Conservation (phyloP, 2,113 vertebrate genomes). For the Benitochromis conjunctus region DNA sequence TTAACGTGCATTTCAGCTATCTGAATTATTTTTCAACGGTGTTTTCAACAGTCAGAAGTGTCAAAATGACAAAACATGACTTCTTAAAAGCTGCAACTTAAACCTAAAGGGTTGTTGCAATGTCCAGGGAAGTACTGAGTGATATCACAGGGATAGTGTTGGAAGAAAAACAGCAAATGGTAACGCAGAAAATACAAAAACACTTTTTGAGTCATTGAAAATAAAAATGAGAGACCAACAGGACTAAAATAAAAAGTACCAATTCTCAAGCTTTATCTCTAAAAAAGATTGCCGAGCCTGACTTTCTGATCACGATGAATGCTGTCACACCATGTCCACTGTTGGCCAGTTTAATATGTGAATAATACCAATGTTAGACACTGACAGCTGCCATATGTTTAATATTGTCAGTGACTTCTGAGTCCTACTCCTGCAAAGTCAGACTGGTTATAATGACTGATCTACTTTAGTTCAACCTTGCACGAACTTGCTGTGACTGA, state of each 20-base stretch:
- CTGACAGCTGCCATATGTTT: neutral
- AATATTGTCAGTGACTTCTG: neutral
- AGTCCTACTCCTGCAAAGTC: neutral
- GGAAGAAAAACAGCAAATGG: fast-evolving
- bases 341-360: neutral
- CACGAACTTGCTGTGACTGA: neutral
- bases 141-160: neutral
- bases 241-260: too few relatives aligned
- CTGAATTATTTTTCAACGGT: neutral
- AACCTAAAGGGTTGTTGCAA: neutral
- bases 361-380: neutral
- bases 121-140: neutral
- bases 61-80: neutral
- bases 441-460: neutral
- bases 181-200: neutral
- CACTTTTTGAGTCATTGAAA: neutral
- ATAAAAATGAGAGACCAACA: neutral
- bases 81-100: neutral
- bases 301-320: neutral
- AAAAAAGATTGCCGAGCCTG: too few relatives aligned
- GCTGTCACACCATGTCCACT: neutral
- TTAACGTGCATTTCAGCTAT: fast-evolving
- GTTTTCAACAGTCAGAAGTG: neutral
- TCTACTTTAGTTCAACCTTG: neutral
- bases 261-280: too few relatives aligned